Conservation (phyloP, 2,113 vertebrate species). For the Ceuthmochares aereus region DNA sequence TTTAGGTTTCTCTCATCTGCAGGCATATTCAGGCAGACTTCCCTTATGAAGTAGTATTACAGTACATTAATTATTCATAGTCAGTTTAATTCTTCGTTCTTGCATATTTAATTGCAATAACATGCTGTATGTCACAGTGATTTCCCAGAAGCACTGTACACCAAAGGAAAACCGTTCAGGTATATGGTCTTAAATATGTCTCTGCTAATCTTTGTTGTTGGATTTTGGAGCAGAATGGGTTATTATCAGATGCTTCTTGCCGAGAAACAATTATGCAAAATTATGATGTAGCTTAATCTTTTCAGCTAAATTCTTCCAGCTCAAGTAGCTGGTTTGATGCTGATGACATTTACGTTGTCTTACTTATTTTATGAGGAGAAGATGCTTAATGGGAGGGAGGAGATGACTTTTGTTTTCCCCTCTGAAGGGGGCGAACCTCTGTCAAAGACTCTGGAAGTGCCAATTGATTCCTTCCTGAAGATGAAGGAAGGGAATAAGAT, state of each 20-base stretch:
- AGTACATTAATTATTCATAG: slow-evolving; percentile 67
- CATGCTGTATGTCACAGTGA: slow-evolving; percentile 64
- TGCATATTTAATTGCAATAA: slow-evolving; percentile 66
- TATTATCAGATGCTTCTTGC: slow-evolving; percentile 35
- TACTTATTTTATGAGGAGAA: slow-evolving; percentile 53
- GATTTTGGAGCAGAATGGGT: slow-evolving; percentile 30
- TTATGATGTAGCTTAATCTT: slow-evolving; percentile 11
- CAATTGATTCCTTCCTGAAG: slow-evolving; percentile 64
- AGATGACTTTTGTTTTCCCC: slow-evolving; percentile 54
- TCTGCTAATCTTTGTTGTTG: slow-evolving; percentile 47
- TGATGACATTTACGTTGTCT: slow-evolving; percentile 21
- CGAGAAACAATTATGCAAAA: slow-evolving; percentile 45
- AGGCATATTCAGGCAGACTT: slow-evolving; percentile 26
- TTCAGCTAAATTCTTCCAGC: slow-evolving; percentile 15
- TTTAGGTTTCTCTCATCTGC: background rate
- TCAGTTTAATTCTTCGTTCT: slow-evolving; percentile 70
- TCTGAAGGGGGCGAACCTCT: background rate
- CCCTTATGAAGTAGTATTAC: slow-evolving; percentile 59
- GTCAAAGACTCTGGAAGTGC: slow-evolving; percentile 32
- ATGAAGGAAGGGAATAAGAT: slow-evolving; percentile 59
- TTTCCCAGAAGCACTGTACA: slow-evolving; percentile 68
- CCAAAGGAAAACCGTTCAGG: slow-evolving; percentile 55
- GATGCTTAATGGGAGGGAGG: slow-evolving; percentile 51
- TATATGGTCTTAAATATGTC: slow-evolving; percentile 48
- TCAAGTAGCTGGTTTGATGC: slow-evolving; percentile 51